Conservation (phyloP, 1,140 invertebrate species). For the Leptopilina clavipes region DNA sequence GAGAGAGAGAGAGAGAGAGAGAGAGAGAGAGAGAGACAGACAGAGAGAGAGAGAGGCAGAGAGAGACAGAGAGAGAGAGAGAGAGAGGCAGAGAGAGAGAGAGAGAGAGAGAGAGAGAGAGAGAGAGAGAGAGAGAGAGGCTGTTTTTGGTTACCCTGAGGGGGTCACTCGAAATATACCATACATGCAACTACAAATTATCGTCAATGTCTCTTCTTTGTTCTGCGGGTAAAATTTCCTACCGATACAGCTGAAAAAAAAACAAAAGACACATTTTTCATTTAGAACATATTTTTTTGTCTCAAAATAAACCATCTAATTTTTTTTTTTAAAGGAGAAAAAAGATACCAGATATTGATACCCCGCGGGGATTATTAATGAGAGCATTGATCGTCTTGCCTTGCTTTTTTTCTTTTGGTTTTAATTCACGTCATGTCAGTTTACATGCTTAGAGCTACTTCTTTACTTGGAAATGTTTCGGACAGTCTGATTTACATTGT, state of each 20-base stretch:
- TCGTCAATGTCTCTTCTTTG: background rate
- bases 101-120: too few relatives aligned
- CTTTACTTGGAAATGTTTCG: constrained; percentile 22
- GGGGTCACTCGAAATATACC: constrained; percentile 17
- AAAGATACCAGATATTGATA: background rate
- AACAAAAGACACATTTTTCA: background rate
- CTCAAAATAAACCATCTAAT: background rate
- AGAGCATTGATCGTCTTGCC: background rate
- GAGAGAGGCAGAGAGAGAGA: too few relatives aligned
- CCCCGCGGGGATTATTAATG: background rate
- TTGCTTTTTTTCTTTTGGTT: background rate
- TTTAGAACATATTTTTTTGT: background rate
- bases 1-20: too few relatives aligned
- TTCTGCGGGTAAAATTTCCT: background rate
- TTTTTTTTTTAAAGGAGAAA: background rate
- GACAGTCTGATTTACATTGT: constrained; percentile 5
- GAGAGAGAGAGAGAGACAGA: too few relatives aligned
- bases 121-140: too few relatives aligned
- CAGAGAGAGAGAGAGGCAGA: too few relatives aligned
- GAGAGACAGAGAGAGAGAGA: too few relatives aligned
- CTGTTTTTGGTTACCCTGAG: constrained; percentile 20
- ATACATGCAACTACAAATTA: constrained; percentile 29
- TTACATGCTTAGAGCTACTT: constrained; percentile 13
- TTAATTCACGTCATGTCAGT: background rate
- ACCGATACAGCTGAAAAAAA: background rate